Percentiles rank a stretch among this genome's conserved stretches.
Evolutionary conservation across 2,113 vertebrate genomes (phyloP).

Genomic region (Pandion haliaetus): DNA sequence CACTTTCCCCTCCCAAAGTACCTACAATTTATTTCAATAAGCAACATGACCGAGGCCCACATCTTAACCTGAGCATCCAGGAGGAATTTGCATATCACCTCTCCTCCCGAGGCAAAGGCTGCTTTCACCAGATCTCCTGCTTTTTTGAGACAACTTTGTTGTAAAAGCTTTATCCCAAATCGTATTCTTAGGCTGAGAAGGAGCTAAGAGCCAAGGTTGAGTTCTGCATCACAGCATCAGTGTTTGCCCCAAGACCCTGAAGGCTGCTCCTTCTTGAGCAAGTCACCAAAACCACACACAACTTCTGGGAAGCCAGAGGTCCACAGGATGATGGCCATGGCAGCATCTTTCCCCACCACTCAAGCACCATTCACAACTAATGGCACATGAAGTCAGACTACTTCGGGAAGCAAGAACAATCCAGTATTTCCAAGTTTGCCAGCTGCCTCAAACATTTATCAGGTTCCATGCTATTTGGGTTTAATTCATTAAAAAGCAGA

Average conservation of each 20-base stretch:
- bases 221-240: not conserved
- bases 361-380: not conserved
- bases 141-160: not conserved
- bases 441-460: not conserved
- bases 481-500: not conserved
- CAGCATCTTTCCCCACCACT: not conserved
- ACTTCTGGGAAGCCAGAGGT: not conserved
- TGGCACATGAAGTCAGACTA: not conserved
- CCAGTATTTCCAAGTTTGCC: not conserved
- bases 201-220: not conserved
- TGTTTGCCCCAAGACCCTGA: not conserved
- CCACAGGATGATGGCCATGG: fast-evolving
- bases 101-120: not conserved
- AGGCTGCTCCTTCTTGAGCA: not conserved
- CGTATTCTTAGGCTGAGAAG: not conserved
- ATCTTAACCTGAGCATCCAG: not conserved
- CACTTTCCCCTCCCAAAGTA: not conserved
- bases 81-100: fast-evolving
- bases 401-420: not conserved
- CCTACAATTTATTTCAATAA: not conserved
- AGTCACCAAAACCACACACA: not conserved
- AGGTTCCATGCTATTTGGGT: not conserved
- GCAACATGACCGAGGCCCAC: not conserved
- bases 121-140: not conserved
- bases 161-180: not conserved